Conservation (phyloP, 1,140 invertebrate species). For the Diachasma alloeum region DNA sequence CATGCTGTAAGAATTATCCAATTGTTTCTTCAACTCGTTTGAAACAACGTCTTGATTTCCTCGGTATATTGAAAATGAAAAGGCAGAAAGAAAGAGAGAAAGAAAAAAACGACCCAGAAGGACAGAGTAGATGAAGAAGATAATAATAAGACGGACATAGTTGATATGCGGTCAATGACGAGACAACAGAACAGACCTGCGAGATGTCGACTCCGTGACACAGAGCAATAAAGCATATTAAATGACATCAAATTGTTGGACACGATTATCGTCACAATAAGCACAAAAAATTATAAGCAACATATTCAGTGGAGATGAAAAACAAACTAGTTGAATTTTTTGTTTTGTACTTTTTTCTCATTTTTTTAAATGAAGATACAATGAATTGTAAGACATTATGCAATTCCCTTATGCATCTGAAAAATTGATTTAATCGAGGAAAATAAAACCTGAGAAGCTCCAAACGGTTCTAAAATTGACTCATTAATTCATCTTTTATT, state of each 20-base stretch:
- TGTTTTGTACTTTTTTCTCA: too few species aligned
- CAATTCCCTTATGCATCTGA: background rate
- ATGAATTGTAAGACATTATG: background rate
- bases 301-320: background rate
- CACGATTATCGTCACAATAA: constrained; percentile 1
- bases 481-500: constrained; percentile 6
- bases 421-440: background rate
- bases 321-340: background rate
- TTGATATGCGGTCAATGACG: constrained; percentile 12
- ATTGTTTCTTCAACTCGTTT: constrained; percentile 25
- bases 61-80: background rate
- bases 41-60: background rate
- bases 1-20: constrained; percentile 60
- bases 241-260: constrained; percentile 2
- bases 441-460: background rate
- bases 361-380: background rate
- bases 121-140: background rate
- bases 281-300: background rate
- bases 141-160: background rate
- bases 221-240: constrained; percentile 7
- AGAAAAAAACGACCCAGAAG: background rate
- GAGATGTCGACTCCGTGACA: constrained; percentile 9
- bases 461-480: background rate
- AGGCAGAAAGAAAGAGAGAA: background rate
- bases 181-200: background rate